Conservation (phyloP, 2,113 vertebrate species). For the Thamnophis sirtalis region DNA sequence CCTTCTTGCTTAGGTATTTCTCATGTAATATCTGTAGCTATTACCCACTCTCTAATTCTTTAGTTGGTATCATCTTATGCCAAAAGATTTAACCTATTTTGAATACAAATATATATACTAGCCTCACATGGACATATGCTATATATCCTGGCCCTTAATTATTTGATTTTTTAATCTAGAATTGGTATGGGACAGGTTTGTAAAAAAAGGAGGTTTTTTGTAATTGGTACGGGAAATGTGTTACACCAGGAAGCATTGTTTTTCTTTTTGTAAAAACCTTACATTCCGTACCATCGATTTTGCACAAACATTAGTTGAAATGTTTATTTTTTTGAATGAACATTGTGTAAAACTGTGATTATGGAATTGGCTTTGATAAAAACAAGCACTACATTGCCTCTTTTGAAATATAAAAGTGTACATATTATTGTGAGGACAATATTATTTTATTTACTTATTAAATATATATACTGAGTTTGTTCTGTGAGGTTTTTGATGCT, state of each 20-base stretch:
- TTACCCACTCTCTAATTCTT: conserved; percentile 21
- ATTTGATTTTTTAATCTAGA: conserved; percentile 23
- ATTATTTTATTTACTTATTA: conserved; percentile 12
- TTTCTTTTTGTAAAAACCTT: conserved; percentile 38
- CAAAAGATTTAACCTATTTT: conserved; percentile 5
- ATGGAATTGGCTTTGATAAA: not conserved
- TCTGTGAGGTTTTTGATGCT: too few species aligned
- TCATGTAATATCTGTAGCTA: conserved; percentile 22
- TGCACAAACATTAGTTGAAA: conserved; percentile 48
- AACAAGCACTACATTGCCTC: conserved; percentile 43
- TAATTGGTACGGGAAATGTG: not conserved
- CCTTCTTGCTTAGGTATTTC: conserved; percentile 39
- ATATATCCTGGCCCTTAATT: not conserved
- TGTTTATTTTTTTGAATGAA: conserved; percentile 42
- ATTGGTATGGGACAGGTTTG: not conserved
- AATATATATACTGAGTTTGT: too few species aligned
- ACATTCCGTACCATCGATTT: conserved; percentile 33
- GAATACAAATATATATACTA: conserved; percentile 31
- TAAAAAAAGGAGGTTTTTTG: too few species aligned
- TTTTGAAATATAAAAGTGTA: conserved; percentile 50
- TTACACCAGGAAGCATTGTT: conserved; percentile 17
- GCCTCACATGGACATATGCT: not conserved
- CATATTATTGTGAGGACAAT: conserved; percentile 51
- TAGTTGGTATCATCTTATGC: conserved; percentile 35
- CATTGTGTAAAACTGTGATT: conserved; percentile 25